phyloP scores from a whole-genome alignment of 2,797 vertebrate genomes.

The Sternotherus odoratus region DNA sequence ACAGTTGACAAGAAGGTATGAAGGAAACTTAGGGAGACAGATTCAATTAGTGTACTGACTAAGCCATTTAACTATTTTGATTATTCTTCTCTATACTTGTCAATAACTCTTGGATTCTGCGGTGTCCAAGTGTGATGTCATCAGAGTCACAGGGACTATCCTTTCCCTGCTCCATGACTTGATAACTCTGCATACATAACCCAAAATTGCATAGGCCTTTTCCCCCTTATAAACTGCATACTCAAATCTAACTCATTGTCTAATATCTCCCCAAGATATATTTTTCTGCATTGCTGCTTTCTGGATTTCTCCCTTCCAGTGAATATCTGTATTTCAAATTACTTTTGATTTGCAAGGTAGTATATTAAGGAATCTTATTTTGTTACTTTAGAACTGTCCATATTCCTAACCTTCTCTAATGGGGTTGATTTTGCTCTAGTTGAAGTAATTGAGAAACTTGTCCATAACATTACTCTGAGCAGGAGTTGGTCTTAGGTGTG shows the following conservation, averaged over 20 bases:
- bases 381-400: neutral
- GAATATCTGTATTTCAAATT: neutral
- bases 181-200: neutral
- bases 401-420: neutral
- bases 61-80: neutral
- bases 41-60: no score
- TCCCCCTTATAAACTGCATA: neutral
- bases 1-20: no score
- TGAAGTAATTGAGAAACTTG: neutral
- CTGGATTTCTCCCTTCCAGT: neutral
- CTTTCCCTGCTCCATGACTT: neutral
- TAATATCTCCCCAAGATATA: neutral
- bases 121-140: neutral
- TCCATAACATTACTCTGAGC: neutral
- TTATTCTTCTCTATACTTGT: neutral
- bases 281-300: neutral
- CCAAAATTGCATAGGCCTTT: neutral
- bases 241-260: neutral
- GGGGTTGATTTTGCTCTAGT: neutral
- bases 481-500: no score
- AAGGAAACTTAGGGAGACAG: no score
- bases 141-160: neutral
- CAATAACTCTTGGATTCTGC: neutral
- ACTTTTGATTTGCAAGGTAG: neutral
- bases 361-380: neutral